These are phyloP conservation scores for Agrotis exclamationis DNA, from an alignment of 2,888 invertebrate species.

Conservation along the genomic window DNA sequence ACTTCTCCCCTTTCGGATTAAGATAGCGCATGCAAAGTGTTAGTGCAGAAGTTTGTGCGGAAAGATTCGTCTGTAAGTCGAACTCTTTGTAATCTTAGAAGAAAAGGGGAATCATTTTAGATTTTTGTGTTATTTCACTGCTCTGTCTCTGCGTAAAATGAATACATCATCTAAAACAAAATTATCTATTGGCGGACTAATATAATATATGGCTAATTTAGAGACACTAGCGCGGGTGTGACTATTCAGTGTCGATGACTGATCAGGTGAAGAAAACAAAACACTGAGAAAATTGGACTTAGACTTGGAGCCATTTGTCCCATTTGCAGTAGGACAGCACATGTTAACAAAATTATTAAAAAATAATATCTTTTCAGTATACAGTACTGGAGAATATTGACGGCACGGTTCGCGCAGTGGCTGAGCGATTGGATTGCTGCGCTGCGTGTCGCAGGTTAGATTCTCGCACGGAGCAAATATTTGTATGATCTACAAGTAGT, in stretches of 20 bases:
- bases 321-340: no score
- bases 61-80: constrained; percentile 8
- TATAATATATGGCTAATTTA: background rate
- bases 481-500: no score
- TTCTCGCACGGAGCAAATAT: no score
- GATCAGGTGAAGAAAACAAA: no score
- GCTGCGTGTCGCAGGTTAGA: no score
- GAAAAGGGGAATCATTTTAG: constrained; percentile 27
- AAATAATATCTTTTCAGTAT: no score
- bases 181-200: background rate
- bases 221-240: background rate
- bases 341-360: no score
- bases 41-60: constrained; percentile 44
- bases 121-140: constrained; percentile 5
- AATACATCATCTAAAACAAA: background rate
- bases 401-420: no score
- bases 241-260: background rate
- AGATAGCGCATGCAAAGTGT: constrained; percentile 68
- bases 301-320: no score
- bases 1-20: constrained; percentile 60
- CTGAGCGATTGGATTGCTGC: no score
- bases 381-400: no score
- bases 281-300: no score
- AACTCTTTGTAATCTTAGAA: constrained; percentile 33
- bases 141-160: constrained; percentile 5